Conservation (phyloP, 2,113 vertebrate genomes). For the Fulmarus glacialis region DNA sequence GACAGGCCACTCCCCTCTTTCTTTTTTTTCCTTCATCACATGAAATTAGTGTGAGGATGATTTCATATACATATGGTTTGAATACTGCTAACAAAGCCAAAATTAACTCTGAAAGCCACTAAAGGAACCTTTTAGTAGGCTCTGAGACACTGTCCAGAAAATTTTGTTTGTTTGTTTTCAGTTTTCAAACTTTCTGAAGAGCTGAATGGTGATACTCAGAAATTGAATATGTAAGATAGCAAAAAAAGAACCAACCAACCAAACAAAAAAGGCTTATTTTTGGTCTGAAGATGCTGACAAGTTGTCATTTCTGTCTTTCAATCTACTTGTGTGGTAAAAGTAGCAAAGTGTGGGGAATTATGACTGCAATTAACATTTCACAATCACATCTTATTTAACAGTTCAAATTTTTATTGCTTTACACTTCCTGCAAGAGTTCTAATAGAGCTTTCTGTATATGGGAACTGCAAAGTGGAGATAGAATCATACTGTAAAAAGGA, state of each 20-base stretch:
- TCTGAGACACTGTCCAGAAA: not conserved
- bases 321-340: not conserved
- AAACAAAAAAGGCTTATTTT: not conserved
- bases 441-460: not conserved
- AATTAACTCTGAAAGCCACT: not conserved
- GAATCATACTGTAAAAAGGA: not conserved
- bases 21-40: constrained; percentile 2
- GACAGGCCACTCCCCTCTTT: not conserved
- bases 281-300: not conserved
- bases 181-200: not conserved
- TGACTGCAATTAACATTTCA: constrained; percentile 12
- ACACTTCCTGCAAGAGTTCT: not conserved
- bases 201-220: not conserved
- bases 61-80: constrained; percentile 62
- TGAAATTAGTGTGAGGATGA: constrained; percentile 48
- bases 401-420: not conserved
- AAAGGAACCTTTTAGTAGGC: constrained; percentile 4
- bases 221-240: not conserved
- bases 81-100: constrained; percentile 33
- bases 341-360: not conserved
- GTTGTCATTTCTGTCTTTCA: not conserved
- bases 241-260: not conserved
- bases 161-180: not conserved
- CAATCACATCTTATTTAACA: not conserved
- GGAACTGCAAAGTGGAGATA: not conserved